Base-by-base conservation (phyloP, 1,140 invertebrate genomes). In the Platyscapa corneri region DNA sequence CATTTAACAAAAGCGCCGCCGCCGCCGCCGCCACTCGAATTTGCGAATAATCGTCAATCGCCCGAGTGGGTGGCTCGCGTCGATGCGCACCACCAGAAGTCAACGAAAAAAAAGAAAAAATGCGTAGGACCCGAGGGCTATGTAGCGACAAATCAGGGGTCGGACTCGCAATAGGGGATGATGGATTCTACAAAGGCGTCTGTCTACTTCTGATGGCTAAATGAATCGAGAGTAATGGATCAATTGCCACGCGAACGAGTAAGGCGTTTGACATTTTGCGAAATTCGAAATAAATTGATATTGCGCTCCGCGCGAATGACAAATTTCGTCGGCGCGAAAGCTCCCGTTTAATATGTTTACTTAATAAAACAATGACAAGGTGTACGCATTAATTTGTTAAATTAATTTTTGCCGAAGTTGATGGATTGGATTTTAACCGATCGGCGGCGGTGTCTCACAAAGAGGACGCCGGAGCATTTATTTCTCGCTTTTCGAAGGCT, bases 141-240 rank as follows among this genome's bases (percentile, higher is more conserved):
- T 64, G 20, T 39, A 39, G 46, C 30, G 75, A 56, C 46, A 78
- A 53, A 64, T 60, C 53, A 12, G 30, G 46, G n/a, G 75, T 27
- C 53, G 18, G 14, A 30, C 0, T 2, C 18, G 27, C 53, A 39
- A 78, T 64, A 37, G 34, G 53, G 49, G 46, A 37, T 78, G 46
- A 78, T 64, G 53, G 53, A 78, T 78, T 78, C 8, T 53, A 39
- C 23, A 53, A 78, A 60, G 20, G 46, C 27, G 72, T 20, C 46
- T n/a, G n/a, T 10, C 46, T 75, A 75, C 74, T 72, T 49, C 49
- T 46, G 39, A 75, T 39, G 70, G 70, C 10, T 42, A 74, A 74
- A 42, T 75, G 74, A 75, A 75, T 14, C 42, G 74, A 32, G 74
- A 32, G 7, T 75, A 49, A 75, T 75, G 34, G 34, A 72, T 23